phyloP scores from a whole-genome alignment of 2,888 invertebrate genomes.

The Linyphia triangularis region DNA sequence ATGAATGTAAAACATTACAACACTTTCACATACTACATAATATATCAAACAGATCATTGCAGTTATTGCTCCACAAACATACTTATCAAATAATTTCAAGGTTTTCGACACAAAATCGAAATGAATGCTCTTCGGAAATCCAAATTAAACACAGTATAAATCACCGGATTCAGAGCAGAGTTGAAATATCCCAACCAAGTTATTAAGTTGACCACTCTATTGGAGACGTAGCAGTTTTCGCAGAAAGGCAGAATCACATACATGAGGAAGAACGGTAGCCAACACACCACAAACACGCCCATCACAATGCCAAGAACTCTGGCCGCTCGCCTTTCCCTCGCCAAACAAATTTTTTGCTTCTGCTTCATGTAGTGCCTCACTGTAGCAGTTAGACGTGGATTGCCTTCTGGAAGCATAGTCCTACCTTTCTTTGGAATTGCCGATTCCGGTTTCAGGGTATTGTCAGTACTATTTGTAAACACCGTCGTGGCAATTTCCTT shows the following conservation, averaged over 20 bases:
- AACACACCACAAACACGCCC: constrained; percentile 98
- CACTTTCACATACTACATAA: too few relatives aligned
- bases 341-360: constrained; percentile 86
- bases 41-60: too few relatives aligned
- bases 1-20: too few relatives aligned
- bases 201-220: constrained; percentile 84
- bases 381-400: constrained; percentile 69
- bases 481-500: constrained; percentile 15
- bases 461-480: constrained; percentile 2
- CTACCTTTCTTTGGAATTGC: constrained; percentile 1
- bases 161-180: constrained; percentile 94
- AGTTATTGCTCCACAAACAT: too few relatives aligned
- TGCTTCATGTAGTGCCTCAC: constrained; percentile 81
- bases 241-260: constrained; percentile 93
- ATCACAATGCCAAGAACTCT: constrained; percentile 97
- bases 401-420: constrained; percentile 65
- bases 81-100: too few relatives aligned
- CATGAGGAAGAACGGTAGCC: constrained; percentile 98
- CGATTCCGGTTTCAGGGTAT: not conserved
- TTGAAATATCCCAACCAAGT: constrained; percentile 96
- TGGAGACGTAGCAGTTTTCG: constrained; percentile 74
- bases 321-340: constrained; percentile 95
- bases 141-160: constrained; percentile 96
- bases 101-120: constrained; percentile 72
- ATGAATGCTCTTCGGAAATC: constrained; percentile 92